Conservation (phyloP, 2,113 vertebrate genomes). For the Macrotus californicus region DNA sequence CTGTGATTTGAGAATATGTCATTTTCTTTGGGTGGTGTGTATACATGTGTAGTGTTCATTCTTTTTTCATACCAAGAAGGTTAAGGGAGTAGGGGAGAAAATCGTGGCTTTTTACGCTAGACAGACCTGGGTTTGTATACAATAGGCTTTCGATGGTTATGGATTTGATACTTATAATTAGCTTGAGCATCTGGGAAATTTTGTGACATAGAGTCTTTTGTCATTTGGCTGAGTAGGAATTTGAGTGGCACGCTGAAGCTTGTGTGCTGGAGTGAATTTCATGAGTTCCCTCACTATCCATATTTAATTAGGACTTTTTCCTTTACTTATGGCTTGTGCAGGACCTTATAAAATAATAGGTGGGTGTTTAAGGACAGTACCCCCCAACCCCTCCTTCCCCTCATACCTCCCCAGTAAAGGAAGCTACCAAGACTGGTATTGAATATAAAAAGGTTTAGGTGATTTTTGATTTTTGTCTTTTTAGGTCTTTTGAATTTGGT, state of each 20-base stretch:
- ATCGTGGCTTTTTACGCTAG: not conserved
- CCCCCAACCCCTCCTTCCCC: not conserved
- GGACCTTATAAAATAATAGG: not conserved
- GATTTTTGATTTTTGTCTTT: not conserved
- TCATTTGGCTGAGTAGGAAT: slow-evolving; percentile 21
- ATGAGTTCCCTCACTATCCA: not conserved
- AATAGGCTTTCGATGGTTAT: not conserved
- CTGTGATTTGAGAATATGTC: not conserved
- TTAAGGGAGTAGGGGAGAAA: not conserved
- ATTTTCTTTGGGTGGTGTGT: not conserved
- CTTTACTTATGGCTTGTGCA: not conserved
- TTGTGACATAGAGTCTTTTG: not conserved
- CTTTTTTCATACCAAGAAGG: not conserved
- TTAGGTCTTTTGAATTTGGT: not conserved
- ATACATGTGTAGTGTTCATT: not conserved
- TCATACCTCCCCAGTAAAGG: not conserved
- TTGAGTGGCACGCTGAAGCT: not conserved
- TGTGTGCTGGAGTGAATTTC: not conserved
- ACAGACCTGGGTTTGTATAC: not conserved
- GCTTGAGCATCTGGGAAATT: not conserved
- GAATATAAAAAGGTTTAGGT: not conserved
- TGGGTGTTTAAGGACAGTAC: not conserved
- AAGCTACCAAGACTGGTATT: not conserved
- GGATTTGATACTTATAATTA: not conserved
- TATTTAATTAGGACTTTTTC: not conserved